Percentiles rank a stretch among this genome's conserved stretches.
Evolutionary conservation across 1,140 invertebrate species (phyloP).

Genomic region (Drosophila baimaii): DNA sequence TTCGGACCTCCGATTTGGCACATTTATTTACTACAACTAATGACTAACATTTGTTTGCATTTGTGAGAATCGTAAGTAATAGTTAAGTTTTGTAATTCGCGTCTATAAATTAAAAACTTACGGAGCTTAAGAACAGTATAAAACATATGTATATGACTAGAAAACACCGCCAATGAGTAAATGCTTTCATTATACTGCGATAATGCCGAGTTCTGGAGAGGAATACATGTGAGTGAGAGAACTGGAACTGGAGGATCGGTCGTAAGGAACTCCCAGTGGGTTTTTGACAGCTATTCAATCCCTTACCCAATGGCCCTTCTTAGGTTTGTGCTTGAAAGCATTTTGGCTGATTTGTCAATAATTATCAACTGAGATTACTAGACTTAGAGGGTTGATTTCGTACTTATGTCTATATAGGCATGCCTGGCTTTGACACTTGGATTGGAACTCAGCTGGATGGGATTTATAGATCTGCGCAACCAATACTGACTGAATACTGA

Average conservation of each 20-base stretch:
- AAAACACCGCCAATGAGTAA: constrained; percentile 56
- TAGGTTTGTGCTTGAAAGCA: constrained; percentile 23
- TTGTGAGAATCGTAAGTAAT: constrained; percentile 34
- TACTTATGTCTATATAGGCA: constrained; percentile 15
- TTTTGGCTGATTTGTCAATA: constrained; percentile 39
- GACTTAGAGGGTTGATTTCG: constrained; percentile 23
- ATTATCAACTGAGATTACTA: constrained; percentile 24
- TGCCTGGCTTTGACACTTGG: constrained; percentile 40
- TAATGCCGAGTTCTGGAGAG: constrained; percentile 24
- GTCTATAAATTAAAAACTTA: constrained; percentile 68
- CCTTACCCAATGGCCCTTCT: background rate
- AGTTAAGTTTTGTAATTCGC: constrained; percentile 29
- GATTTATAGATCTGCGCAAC: constrained; percentile 20
- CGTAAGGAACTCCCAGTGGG: constrained; percentile 3
- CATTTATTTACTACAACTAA: constrained; percentile 73
- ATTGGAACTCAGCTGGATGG: constrained; percentile 61
- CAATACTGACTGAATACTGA: constrained; percentile 59
- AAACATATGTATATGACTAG: constrained; percentile 61
- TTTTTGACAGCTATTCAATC: background rate
- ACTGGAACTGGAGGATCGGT: constrained; percentile 3
- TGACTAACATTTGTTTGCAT: constrained; percentile 53
- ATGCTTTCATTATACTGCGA: constrained; percentile 55
- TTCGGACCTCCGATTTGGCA: constrained; percentile 57
- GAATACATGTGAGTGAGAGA: background rate
- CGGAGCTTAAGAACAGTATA: constrained; percentile 43